Conservation (phyloP, 53 echinoderm and acorn worm genomes). For the Echinarachnius parma region DNA sequence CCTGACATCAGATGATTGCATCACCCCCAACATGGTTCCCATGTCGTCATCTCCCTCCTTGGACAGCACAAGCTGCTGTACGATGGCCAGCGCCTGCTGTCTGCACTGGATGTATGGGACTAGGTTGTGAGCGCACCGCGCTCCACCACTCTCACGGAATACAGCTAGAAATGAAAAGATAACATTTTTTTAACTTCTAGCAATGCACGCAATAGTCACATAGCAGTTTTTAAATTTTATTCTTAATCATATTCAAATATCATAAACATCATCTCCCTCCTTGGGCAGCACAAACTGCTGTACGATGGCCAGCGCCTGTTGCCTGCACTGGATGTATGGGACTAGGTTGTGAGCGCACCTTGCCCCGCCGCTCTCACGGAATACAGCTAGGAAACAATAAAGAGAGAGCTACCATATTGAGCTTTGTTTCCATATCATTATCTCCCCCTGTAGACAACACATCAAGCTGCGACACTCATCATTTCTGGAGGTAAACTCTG, state of each 20-base stretch:
- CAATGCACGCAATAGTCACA: too few species aligned
- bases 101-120: constrained; percentile 91
- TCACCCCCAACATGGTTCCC: constrained; percentile 82
- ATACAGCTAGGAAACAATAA: constrained; percentile 77
- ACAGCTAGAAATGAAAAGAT: constrained; percentile 67
- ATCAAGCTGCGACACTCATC: too few species aligned
- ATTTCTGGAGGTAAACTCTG: too few species aligned
- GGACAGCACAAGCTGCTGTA: constrained; percentile 77
- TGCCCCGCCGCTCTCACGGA: constrained; percentile 88
- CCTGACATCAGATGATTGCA: constrained; percentile 78
- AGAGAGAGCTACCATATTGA: too few species aligned
- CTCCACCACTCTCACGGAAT: constrained; percentile 89
- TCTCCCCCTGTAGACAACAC: too few species aligned
- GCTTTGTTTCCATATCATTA: too few species aligned
- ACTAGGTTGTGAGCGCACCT: constrained; percentile 90
- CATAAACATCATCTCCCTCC: constrained; percentile 77
- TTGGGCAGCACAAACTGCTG: constrained; percentile 77
- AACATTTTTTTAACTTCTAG: too few species aligned
- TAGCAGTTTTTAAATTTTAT: too few species aligned
- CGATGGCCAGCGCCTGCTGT: constrained; percentile 78
- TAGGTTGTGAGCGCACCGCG: constrained; percentile 88
- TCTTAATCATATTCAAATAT: too few species aligned
- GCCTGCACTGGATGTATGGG: constrained; percentile 86
- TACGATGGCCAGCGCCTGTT: constrained; percentile 79
- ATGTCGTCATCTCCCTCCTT: constrained; percentile 89